Conservation (phyloP, 2,797 vertebrate species). For the Hapalemur alaotrensis region DNA sequence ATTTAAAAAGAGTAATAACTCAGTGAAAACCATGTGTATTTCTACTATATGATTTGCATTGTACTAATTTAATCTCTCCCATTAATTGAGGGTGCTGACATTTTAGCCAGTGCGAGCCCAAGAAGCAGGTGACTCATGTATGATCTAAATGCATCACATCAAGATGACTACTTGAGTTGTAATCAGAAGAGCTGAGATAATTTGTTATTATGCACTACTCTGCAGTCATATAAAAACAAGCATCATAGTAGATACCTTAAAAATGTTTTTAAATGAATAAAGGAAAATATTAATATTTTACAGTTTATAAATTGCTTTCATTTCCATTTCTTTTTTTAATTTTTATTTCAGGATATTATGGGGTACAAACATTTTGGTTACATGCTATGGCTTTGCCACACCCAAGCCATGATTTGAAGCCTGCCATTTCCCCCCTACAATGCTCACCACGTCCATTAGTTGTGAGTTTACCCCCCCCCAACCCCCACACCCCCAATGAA, state of each 20-base stretch:
- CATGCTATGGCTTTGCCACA: no score
- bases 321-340: neutral
- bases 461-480: no score
- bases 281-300: neutral
- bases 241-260: neutral
- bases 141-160: constrained; percentile 27
- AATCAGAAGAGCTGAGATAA: constrained; percentile 16
- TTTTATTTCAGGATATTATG: no score
- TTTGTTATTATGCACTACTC: neutral
- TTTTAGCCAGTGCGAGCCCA: constrained; percentile 18
- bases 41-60: constrained; percentile 55
- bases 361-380: no score
- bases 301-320: neutral
- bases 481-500: no score
- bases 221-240: neutral
- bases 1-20: constrained; percentile 74
- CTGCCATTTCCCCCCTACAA: no score
- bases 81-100: constrained; percentile 69
- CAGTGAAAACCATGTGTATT: constrained; percentile 48
- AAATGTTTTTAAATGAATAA: neutral
- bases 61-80: constrained; percentile 56
- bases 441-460: no score
- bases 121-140: neutral
- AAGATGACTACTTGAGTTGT: neutral
- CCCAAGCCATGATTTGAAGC: no score